phyloP scores from a whole-genome alignment of 2,797 vertebrate genomes.

The Ispidina picta region DNA sequence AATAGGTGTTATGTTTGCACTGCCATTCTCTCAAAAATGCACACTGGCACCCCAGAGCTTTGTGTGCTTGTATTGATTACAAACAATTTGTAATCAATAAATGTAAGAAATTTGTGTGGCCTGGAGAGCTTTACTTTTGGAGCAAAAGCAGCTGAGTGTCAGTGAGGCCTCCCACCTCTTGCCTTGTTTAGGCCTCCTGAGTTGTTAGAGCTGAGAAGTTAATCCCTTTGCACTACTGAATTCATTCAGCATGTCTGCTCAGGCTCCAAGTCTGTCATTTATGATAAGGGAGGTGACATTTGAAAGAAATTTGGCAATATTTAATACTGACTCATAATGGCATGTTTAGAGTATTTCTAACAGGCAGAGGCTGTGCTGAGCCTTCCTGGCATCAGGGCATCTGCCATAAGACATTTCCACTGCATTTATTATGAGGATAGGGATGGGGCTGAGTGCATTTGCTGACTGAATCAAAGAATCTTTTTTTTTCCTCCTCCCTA shows the following conservation, averaged over 20 bases:
- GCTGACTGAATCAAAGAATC: background rate
- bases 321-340: slow-evolving; percentile 27
- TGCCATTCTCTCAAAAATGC: background rate
- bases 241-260: slow-evolving; percentile 23
- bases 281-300: slow-evolving; percentile 12
- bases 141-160: background rate
- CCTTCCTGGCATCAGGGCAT: background rate
- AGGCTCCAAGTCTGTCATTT: background rate
- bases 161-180: background rate
- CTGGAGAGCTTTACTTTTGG: background rate
- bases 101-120: background rate
- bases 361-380: background rate
- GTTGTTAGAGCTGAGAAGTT: slow-evolving; percentile 10
- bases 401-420: background rate
- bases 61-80: background rate
- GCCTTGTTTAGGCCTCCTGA: background rate
- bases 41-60: background rate
- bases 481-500: background rate
- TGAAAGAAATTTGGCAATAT: slow-evolving; percentile 15
- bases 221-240: background rate
- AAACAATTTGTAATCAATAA: background rate
- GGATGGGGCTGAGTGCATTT: background rate
- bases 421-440: background rate
- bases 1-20: background rate
- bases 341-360: slow-evolving; percentile 1